These are phyloP conservation scores for Pelochelys cantorii DNA, from an alignment of 2,797 vertebrate species.

Conservation along the genomic window DNA sequence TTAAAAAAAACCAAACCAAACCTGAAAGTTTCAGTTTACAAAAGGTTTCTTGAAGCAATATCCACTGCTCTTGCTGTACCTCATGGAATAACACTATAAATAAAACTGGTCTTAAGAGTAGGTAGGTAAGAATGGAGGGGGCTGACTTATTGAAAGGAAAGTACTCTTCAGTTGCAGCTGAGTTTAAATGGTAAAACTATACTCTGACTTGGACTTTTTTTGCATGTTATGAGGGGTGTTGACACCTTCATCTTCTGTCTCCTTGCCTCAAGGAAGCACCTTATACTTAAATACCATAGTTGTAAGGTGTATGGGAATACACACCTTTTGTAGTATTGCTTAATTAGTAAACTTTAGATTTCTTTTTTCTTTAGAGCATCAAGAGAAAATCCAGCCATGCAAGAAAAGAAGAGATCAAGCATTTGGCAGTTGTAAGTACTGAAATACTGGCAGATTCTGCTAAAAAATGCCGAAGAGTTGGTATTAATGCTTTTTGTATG, in stretches of 20 bases:
- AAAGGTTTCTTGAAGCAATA: background rate
- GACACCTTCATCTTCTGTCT: background rate
- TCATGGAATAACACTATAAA: background rate
- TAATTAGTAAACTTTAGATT: constrained; percentile 43
- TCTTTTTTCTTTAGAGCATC: constrained; percentile 86
- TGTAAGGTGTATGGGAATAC: accelerated
- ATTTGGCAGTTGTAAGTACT: constrained; percentile 98
- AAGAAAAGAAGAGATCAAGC: constrained; percentile 98
- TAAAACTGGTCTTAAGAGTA: background rate
- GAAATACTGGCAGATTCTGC: background rate
- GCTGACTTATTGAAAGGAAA: background rate
- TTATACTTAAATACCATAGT: background rate
- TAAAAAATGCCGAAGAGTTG: constrained; percentile 42
- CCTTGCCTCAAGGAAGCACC: background rate
- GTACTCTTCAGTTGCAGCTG: background rate
- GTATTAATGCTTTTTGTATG: constrained; percentile 20
- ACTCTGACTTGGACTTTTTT: background rate
- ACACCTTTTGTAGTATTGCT: constrained; percentile 7
- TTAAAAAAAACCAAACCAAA: too few relatives aligned
- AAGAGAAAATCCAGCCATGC: constrained; percentile 92
- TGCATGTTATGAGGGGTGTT: background rate
- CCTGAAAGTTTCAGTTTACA: background rate
- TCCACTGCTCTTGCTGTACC: background rate
- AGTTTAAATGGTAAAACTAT: background rate
- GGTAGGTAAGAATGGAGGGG: background rate